A percentile compares a stretch with the other conserved stretches of the same genome.
phyloP scores from a whole-genome alignment of 2,888 invertebrate genomes.

The Micoletzkya japonica region DNA sequence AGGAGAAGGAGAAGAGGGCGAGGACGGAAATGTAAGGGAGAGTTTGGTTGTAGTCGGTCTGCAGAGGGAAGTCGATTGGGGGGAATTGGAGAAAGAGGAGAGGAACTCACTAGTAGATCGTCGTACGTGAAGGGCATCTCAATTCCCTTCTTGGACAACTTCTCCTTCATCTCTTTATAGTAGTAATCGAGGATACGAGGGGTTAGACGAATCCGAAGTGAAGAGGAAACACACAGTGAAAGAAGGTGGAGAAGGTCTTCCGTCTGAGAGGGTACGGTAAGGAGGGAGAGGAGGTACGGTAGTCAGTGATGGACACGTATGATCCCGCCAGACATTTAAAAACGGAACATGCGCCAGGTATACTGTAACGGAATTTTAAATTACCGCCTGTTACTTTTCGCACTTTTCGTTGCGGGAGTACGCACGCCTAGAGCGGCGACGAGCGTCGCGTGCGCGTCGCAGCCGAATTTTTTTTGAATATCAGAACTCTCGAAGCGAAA shows the following conservation, averaged over 20 bases:
- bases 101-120: slow-evolving; percentile 35
- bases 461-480: no score
- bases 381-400: no score
- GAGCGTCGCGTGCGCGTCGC: no score
- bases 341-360: no score
- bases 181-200: slow-evolving; percentile 38
- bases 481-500: no score
- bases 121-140: slow-evolving; percentile 41
- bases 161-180: slow-evolving; percentile 31
- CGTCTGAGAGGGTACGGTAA: neutral
- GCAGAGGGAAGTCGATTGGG: neutral
- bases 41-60: slow-evolving; percentile 3
- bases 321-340: neutral
- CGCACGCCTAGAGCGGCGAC: no score
- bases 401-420: neutral
- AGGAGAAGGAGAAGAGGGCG: neutral
- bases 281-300: neutral
- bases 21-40: slow-evolving; percentile 2
- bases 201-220: slow-evolving; percentile 30
- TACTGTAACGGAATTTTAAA: no score
- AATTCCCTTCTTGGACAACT: slow-evolving; percentile 31
- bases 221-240: neutral
- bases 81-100: neutral
- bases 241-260: slow-evolving; percentile 10
- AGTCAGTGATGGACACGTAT: neutral